Percentiles rank a stretch among this genome's conserved stretches.
phyloP scores from a whole-genome alignment of 2,888 invertebrate species.

The Buathra laborator region DNA sequence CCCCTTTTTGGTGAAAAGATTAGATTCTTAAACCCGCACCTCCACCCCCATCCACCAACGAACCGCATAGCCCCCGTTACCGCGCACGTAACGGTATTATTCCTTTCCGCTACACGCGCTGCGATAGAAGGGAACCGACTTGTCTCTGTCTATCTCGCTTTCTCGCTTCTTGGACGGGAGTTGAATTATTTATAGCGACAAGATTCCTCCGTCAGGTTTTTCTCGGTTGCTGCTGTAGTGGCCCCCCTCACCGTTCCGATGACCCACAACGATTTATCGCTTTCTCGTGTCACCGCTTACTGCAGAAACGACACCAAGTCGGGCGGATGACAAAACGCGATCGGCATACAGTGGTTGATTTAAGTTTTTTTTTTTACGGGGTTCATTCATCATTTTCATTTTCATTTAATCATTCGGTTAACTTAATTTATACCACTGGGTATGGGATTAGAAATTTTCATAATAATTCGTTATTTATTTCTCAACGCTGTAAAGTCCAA shows the following conservation, averaged over 20 bases:
- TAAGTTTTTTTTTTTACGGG: background rate
- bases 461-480: too few relatives aligned
- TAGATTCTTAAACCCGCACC: slow-evolving; percentile 75
- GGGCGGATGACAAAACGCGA: background rate
- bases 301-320: background rate
- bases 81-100: slow-evolving; percentile 23
- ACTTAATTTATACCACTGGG: background rate
- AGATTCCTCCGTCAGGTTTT: slow-evolving; percentile 74
- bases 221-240: slow-evolving; percentile 28
- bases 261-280: slow-evolving; percentile 64
- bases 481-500: too few relatives aligned
- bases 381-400: background rate
- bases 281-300: slow-evolving; percentile 22
- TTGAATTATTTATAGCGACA: slow-evolving; percentile 81
- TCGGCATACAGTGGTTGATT: background rate
- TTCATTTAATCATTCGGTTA: background rate
- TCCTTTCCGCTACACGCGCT: slow-evolving; percentile 6
- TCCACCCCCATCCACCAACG: slow-evolving; percentile 21
- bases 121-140: slow-evolving; percentile 28
- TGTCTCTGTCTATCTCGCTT: slow-evolving; percentile 42
- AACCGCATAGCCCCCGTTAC: slow-evolving; percentile 11
- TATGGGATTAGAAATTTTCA: too few relatives aligned
- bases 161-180: slow-evolving; percentile 66
- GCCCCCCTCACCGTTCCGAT: slow-evolving; percentile 40
- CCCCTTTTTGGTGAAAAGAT: slow-evolving; percentile 77